These are phyloP conservation scores for Callospermophilus lateralis DNA, from an alignment of 2,113 vertebrate species.

Conservation along the genomic window DNA sequence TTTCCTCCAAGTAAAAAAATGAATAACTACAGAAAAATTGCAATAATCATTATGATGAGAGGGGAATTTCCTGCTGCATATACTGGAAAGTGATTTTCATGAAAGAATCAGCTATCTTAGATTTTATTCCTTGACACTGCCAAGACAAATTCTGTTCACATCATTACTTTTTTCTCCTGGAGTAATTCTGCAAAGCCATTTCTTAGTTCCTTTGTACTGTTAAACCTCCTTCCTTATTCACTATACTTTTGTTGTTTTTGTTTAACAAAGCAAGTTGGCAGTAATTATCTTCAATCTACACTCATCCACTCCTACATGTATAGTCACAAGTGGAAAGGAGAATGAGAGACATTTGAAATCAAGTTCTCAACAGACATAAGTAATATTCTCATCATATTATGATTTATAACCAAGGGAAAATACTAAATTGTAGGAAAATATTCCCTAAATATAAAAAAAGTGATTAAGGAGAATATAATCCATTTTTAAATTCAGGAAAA, in stretches of 20 bases:
- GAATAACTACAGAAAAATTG: not conserved
- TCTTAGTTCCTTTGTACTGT: not conserved
- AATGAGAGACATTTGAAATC: not conserved
- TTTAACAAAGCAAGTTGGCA: not conserved
- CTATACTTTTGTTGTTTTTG: not conserved
- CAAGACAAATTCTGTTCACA: not conserved
- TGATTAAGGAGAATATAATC: not conserved
- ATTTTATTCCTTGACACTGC: not conserved
- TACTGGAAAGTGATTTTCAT: not conserved
- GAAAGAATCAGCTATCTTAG: not conserved
- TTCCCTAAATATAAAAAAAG: not conserved
- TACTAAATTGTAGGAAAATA: not conserved
- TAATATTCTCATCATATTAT: not conserved
- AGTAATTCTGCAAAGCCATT: not conserved
- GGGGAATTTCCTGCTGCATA: not conserved
- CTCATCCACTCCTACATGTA: not conserved
- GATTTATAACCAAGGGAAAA: not conserved
- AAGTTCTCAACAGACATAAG: not conserved
- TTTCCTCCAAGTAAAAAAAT: slow-evolving; percentile 41
- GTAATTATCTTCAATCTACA: not conserved
- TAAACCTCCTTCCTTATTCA: not conserved
- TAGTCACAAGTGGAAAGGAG: fast-evolving
- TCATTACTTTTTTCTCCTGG: not conserved
- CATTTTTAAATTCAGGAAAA: not conserved
- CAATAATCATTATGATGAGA: not conserved